phyloP scores from a whole-genome alignment of 2,797 vertebrate genomes.

The Cirrhinus mrigala region DNA sequence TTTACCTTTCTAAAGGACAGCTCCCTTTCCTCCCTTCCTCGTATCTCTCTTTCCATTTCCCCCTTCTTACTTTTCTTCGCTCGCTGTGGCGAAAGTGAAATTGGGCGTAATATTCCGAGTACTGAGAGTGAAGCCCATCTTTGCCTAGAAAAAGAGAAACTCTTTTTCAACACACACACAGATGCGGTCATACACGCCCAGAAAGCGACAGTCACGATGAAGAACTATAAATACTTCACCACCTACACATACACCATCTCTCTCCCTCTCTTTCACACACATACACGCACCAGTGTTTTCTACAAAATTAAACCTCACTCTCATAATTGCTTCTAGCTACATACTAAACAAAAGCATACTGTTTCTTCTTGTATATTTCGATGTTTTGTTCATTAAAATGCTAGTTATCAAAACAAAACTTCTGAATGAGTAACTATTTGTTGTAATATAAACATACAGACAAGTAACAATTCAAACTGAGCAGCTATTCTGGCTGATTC shows the following conservation, averaged over 20 bases:
- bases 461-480: not conserved
- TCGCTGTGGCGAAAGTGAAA: conserved; percentile 26
- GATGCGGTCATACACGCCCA: conserved; percentile 32
- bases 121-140: conserved; percentile 15
- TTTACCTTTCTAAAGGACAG: conserved; percentile 56
- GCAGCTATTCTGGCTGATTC: not conserved
- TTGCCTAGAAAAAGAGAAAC: conserved; percentile 33
- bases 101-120: conserved; percentile 12
- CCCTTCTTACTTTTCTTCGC: not conserved
- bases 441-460: not conserved
- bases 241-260: conserved; percentile 41
- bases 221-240: conserved; percentile 57
- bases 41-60: not conserved
- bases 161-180: conserved; percentile 29
- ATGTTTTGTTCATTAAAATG: not conserved
- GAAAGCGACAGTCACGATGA: conserved; percentile 48
- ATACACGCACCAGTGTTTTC: conserved; percentile 7
- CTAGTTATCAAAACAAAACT: not conserved
- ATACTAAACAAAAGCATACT: not conserved
- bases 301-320: conserved; percentile 10
- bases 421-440: not conserved
- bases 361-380: not conserved
- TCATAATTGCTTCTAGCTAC: conserved; percentile 1
- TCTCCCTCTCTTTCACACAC: not conserved
- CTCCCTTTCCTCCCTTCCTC: conserved; percentile 29